Evolutionary conservation across 2,113 vertebrate genomes (phyloP), one percentile per base, ranked within the genome.

Genomic region (Coptodon rendalli): DNA sequence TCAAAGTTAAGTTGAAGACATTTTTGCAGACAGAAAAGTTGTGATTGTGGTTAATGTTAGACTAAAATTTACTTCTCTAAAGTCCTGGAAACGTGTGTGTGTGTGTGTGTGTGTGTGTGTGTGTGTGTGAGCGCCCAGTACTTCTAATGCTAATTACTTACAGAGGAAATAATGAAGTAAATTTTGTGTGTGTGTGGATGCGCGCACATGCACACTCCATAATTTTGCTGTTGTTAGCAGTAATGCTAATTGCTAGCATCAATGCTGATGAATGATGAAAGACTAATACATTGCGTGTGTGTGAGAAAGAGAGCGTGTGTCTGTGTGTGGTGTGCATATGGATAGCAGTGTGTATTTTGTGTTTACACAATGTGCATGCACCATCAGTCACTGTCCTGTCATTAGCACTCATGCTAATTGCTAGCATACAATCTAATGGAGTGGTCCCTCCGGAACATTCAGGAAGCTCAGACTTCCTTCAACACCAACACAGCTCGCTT

Each of bases 361-460:
- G 52, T 57, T 14, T 52, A 31, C 31, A 48, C 50, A 27, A 6
- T 9, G 13, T 40, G 48, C 19, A 29, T 17, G 13, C n/a, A 54
- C 68, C 53, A 92, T 94, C 82, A 90, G 87, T 92, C 90, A 92
- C 81, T 89, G 87, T 92, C 89, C 61, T 90, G 92, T 88, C 80
- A 17, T 92, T 86, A 91, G 83, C 83, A 27, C 81, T 50, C 63
- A 10, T 89, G 89, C 91, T 94, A 92, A 93, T 91, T 93, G 91
- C 86, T 89, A 87, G 59, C 84, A 86, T 82, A 57, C 76, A 57
- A 81, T 53, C 78, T 91, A 91, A 94, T 91, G 85, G 83, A 94
- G 89, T 63, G 89, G 54, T 89, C 92, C 73, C 86, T 22, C 11
- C 1, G 73, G 87, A 80, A 43, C 38, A 2, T 34, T 89, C 59